These are phyloP conservation scores for Cyrtonyx montezumae DNA, from an alignment of 2,113 vertebrate species.

Conservation along the genomic window DNA sequence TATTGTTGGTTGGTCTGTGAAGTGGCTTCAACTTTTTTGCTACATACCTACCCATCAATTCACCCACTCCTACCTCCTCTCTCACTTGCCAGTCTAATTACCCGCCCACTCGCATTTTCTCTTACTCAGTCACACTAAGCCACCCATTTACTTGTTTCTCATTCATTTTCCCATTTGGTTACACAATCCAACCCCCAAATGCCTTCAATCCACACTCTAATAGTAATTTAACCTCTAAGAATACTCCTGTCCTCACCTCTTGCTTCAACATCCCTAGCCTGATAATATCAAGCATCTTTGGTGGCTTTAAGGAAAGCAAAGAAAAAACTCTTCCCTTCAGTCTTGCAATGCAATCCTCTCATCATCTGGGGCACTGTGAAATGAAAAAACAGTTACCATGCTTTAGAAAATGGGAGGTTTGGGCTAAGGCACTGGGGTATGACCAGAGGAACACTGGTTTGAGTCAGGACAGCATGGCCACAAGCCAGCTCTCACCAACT, in stretches of 20 bases:
- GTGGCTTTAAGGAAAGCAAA: background rate
- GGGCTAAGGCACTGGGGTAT: background rate
- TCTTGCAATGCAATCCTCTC: background rate
- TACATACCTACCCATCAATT: constrained; percentile 39
- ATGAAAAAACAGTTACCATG: background rate
- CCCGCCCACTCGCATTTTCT: constrained; percentile 55
- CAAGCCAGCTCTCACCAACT: background rate
- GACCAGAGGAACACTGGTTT: background rate
- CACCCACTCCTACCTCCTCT: constrained; percentile 47
- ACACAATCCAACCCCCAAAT: background rate
- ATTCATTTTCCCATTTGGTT: background rate
- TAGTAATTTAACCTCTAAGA: background rate
- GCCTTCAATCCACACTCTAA: background rate
- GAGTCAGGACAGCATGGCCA: background rate
- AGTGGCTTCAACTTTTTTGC: background rate
- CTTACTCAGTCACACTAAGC: constrained; percentile 36
- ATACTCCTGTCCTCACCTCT: background rate
- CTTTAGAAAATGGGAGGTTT: background rate
- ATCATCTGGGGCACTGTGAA: background rate
- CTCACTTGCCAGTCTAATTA: constrained; percentile 45
- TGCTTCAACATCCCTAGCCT: background rate
- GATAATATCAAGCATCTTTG: fast-evolving
- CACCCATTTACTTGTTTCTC: constrained; percentile 22
- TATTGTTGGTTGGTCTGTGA: background rate
- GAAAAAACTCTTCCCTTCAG: background rate